phyloP scores from a whole-genome alignment of 2,888 invertebrate genomes.

The Latheticus oryzae region DNA sequence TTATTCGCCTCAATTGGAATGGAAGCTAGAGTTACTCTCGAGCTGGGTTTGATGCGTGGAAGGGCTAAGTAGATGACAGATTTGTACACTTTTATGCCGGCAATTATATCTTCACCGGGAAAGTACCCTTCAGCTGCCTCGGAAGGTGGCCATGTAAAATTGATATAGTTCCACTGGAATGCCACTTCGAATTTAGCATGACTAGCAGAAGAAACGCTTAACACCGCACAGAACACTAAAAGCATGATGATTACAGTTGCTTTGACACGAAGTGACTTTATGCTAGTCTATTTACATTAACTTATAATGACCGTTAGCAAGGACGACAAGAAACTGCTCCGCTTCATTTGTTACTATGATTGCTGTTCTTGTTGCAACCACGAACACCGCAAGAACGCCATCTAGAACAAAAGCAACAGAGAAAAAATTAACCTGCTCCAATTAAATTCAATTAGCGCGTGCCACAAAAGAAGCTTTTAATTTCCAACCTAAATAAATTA shows the following conservation, averaged over 20 bases:
- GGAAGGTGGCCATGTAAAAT: conserved; percentile 73
- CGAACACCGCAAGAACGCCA: no score
- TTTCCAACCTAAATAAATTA: no score
- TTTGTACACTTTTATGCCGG: conserved; percentile 75
- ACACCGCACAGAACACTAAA: conserved; percentile 21
- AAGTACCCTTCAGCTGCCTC: conserved; percentile 69
- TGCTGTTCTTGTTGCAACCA: conserved; percentile 15
- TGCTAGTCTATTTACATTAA: conserved; percentile 19
- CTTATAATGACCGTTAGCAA: conserved; percentile 28
- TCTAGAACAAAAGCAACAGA: no score
- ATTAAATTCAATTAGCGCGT: no score
- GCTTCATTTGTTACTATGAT: conserved; percentile 20
- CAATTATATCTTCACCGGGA: conserved; percentile 73
- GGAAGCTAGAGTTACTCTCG: conserved; percentile 61
- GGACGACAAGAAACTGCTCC: conserved; percentile 26
- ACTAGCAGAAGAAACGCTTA: conserved; percentile 11
- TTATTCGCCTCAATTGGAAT: conserved; percentile 65
- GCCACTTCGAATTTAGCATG: conserved; percentile 62
- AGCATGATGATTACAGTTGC: conserved; percentile 21
- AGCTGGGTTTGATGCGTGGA: conserved; percentile 62
- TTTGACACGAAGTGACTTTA: conserved; percentile 15
- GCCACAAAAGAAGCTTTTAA: no score
- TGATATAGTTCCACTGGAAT: conserved; percentile 76
- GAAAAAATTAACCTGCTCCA: no score
- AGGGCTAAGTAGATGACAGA: conserved; percentile 71